Conservation (phyloP, 1,140 invertebrate genomes). For the Drosophila arizonae region DNA sequence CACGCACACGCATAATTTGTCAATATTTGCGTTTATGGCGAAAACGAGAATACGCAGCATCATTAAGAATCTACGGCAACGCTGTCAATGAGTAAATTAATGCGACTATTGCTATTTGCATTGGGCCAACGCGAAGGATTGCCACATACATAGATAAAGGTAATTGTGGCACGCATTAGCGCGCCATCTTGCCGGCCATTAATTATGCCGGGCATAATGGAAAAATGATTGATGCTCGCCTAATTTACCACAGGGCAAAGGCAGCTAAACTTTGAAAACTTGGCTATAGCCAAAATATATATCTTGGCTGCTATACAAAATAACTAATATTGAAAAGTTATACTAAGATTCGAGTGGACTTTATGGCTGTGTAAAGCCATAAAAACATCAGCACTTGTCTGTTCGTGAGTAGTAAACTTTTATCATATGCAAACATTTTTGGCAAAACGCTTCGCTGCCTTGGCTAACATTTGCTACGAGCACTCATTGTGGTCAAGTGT, state of each 20-base stretch:
- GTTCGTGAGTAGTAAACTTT: not conserved
- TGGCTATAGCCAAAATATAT: too few relatives aligned
- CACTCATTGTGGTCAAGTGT: not conserved
- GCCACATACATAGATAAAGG: constrained; percentile 19
- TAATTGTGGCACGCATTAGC: constrained; percentile 35
- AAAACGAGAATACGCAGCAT: constrained; percentile 35
- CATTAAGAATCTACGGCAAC: constrained; percentile 20
- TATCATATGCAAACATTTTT: not conserved
- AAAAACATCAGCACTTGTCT: not conserved
- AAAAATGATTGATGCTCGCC: constrained; percentile 13
- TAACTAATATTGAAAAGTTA: not conserved
- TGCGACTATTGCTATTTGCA: constrained; percentile 21
- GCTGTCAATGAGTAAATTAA: constrained; percentile 51
- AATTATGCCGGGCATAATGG: constrained; percentile 2
- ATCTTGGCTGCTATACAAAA: not conserved
- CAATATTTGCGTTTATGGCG: constrained; percentile 48
- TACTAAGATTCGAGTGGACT: not conserved
- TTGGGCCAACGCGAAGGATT: constrained; percentile 18
- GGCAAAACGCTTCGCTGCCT: not conserved
- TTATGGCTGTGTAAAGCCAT: not conserved
- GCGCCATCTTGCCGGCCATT: constrained; percentile 5
- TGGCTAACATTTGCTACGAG: not conserved
- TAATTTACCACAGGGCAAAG: not conserved
- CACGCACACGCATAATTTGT: constrained; percentile 26
- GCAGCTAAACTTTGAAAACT: not conserved